Conservation (phyloP, 2,113 vertebrate species). For the Elephantulus edwardii region DNA sequence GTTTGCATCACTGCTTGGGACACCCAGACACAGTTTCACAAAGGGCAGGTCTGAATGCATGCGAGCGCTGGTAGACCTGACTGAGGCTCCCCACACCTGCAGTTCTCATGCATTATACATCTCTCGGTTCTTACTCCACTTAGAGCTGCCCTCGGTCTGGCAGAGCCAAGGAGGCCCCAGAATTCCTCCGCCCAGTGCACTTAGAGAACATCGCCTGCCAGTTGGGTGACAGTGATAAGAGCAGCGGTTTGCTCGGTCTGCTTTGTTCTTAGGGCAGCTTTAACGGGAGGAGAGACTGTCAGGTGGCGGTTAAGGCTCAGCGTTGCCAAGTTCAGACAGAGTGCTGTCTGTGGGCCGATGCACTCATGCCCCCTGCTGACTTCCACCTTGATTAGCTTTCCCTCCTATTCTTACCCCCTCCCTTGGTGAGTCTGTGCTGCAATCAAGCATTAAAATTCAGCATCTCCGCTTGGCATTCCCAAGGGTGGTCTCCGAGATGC, state of each 20-base stretch:
- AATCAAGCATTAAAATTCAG: slow-evolving; percentile 64
- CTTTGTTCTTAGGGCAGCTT: slow-evolving; percentile 63
- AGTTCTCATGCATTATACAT: slow-evolving; percentile 68
- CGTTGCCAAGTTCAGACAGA: slow-evolving; percentile 58
- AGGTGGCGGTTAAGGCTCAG: slow-evolving; percentile 60
- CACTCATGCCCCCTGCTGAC: slow-evolving; percentile 48
- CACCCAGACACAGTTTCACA: neutral
- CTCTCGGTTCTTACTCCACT: neutral
- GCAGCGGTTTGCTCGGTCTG: slow-evolving; percentile 50
- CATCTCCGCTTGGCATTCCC: neutral
- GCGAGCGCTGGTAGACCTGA: neutral
- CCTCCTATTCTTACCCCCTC: slow-evolving; percentile 45
- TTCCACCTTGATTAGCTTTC: slow-evolving; percentile 71
- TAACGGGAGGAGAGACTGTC: slow-evolving; percentile 56
- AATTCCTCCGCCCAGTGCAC: slow-evolving; percentile 59
- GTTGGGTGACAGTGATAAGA: slow-evolving; percentile 63
- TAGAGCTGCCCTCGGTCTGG: slow-evolving; percentile 36
- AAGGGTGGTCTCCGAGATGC: neutral
- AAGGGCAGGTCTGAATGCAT: slow-evolving; percentile 4
- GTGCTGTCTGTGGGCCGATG: slow-evolving; percentile 44
- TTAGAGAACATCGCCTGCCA: slow-evolving; percentile 63
- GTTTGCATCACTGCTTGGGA: neutral
- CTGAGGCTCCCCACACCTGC: slow-evolving; percentile 49
- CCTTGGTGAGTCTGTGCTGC: neutral
- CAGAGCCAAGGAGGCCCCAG: slow-evolving; percentile 40